Evolutionary conservation across 1,140 invertebrate genomes (phyloP).

Genomic region (Lithobius niger): DNA sequence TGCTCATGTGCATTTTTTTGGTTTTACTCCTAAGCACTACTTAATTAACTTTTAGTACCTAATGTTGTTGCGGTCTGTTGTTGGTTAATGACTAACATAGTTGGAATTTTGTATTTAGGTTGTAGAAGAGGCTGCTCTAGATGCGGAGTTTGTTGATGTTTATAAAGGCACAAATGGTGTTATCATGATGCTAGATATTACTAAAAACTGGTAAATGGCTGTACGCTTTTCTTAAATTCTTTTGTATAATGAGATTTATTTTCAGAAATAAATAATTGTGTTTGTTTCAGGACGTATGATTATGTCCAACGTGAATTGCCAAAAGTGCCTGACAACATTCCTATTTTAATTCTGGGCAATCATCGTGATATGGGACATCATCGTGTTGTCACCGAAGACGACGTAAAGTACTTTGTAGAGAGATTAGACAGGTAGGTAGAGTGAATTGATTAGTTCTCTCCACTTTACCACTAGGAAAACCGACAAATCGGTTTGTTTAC

Average conservation of each 20-base stretch:
- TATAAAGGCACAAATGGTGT: conserved; percentile 90
- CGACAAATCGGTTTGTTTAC: too few species aligned
- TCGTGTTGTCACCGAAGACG: conserved; percentile 56
- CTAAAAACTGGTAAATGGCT: conserved; percentile 69
- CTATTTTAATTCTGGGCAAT: conserved; percentile 82
- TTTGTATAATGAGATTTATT: too few species aligned
- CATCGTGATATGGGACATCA: conserved; percentile 94
- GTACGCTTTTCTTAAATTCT: too few species aligned
- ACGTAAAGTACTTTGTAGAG: conserved; percentile 54
- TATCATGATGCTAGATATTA: conserved; percentile 85
- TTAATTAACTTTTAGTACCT: too few species aligned
- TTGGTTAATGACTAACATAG: too few species aligned
- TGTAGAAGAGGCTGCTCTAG: conserved; percentile 65
- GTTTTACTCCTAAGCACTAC: too few species aligned
- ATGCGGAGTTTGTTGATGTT: conserved; percentile 92
- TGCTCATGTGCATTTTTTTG: too few species aligned
- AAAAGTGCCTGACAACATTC: conserved; percentile 71
- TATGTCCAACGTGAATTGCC: conserved; percentile 81
- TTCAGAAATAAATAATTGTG: conserved; percentile 4
- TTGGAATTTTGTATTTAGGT: conserved; percentile 17
- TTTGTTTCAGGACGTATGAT: conserved; percentile 67
- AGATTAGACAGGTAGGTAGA: conserved; percentile 17
- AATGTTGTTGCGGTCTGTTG: too few species aligned
- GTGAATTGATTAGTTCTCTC: too few species aligned
- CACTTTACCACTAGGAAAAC: too few species aligned